Conservation (phyloP, 2,888 invertebrate species). For the Barypeithes pellucidus region DNA sequence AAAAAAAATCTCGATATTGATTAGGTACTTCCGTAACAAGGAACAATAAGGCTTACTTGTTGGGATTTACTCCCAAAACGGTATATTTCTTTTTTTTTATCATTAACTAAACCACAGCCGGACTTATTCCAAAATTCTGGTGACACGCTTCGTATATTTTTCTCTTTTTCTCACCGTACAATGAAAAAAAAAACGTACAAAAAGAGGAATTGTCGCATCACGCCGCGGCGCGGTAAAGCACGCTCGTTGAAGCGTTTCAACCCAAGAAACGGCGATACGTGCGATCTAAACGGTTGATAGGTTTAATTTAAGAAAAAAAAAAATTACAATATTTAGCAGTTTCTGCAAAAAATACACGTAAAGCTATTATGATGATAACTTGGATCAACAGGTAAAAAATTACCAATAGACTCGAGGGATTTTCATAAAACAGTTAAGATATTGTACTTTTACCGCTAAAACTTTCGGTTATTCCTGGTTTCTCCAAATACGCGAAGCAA, state of each 20-base stretch:
- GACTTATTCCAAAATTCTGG: conserved; percentile 7
- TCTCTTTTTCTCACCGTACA: conserved; percentile 20
- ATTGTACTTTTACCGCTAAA: too few species aligned
- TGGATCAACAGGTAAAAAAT: too few species aligned
- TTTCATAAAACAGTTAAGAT: too few species aligned
- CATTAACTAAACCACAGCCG: conserved; percentile 15
- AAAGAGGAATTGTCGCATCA: conserved; percentile 44
- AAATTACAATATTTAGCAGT: neutral
- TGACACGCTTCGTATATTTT: conserved; percentile 35
- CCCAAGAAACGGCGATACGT: conserved; percentile 53
- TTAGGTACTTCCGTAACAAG: too few species aligned
- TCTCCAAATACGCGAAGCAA: too few species aligned
- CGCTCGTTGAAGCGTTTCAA: conserved; percentile 54
- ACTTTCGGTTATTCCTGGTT: too few species aligned
- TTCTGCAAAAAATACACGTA: too few species aligned
- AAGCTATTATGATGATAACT: too few species aligned
- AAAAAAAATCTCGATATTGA: too few species aligned
- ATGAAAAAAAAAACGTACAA: conserved; percentile 23
- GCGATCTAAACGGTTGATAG: conserved; percentile 56
- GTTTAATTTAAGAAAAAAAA: conserved; percentile 46
- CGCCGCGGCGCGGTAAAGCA: conserved; percentile 40
- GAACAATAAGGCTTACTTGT: too few species aligned
- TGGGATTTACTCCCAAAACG: too few species aligned
- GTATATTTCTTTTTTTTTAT: neutral
- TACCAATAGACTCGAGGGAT: too few species aligned